These are phyloP conservation scores for Pantelozetes paolii DNA, from an alignment of 2,888 invertebrate species.

Conservation along the genomic window DNA sequence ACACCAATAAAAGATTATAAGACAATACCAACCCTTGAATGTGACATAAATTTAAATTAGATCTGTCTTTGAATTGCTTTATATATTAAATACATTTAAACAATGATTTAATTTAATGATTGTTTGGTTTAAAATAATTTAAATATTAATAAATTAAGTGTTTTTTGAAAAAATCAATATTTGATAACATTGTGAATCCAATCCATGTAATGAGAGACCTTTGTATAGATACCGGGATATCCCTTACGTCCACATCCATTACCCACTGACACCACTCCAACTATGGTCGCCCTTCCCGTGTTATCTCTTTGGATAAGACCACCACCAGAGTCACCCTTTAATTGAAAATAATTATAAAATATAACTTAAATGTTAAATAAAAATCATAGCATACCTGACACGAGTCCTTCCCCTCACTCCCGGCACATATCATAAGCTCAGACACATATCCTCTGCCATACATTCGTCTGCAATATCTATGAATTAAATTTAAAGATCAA, in stretches of 20 bases:
- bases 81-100: too few species aligned
- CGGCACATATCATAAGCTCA: slow-evolving; percentile 41
- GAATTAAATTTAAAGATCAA: neutral
- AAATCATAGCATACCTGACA: slow-evolving; percentile 58
- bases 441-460: slow-evolving; percentile 5
- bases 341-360: neutral
- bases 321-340: slow-evolving; percentile 74
- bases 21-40: too few species aligned
- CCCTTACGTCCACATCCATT: slow-evolving; percentile 70
- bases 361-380: neutral
- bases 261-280: slow-evolving; percentile 83
- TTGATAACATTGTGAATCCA: slow-evolving; percentile 62
- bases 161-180: neutral
- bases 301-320: slow-evolving; percentile 69
- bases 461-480: neutral
- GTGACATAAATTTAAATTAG: too few species aligned
- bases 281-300: slow-evolving; percentile 67
- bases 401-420: slow-evolving; percentile 71
- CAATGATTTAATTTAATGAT: neutral
- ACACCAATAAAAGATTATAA: too few species aligned
- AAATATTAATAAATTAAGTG: too few species aligned
- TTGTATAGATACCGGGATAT: slow-evolving; percentile 73
- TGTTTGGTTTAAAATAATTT: too few species aligned
- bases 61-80: too few species aligned
- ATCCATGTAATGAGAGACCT: slow-evolving; percentile 52